A percentile compares a stretch with the other conserved stretches of the same genome.
These are phyloP conservation scores for Alces alces DNA, from an alignment of 2,113 vertebrate genomes.

Conservation along the genomic window DNA sequence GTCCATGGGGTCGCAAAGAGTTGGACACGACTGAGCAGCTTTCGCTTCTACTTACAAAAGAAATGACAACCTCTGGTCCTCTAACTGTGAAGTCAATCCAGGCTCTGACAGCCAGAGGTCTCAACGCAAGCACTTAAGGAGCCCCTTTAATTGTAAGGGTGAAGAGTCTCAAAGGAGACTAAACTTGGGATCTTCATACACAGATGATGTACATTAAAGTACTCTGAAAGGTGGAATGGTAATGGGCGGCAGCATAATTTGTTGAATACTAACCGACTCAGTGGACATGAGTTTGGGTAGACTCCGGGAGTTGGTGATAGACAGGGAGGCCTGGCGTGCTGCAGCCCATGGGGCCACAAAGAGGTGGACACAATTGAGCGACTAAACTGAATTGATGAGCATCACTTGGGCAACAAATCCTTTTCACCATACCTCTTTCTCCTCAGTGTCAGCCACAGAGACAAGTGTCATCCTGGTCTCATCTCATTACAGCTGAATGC, in stretches of 20 bases:
- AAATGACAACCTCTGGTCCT: background rate
- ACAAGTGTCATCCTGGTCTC: no score
- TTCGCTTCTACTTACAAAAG: background rate
- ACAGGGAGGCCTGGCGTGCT: background rate
- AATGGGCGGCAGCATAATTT: background rate
- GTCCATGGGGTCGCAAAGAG: background rate
- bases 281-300: background rate
- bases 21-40: background rate
- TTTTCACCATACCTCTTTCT: background rate
- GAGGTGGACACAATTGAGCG: accelerated
- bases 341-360: accelerated
- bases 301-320: background rate
- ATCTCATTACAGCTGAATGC: background rate
- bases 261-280: background rate
- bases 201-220: background rate
- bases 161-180: background rate
- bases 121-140: background rate
- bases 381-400: background rate
- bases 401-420: background rate
- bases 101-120: background rate
- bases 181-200: background rate
- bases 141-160: background rate
- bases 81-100: background rate
- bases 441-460: background rate
- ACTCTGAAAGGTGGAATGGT: background rate